Base-by-base conservation (phyloP, 2,888 invertebrate species). In the Heliconius aoede region DNA sequence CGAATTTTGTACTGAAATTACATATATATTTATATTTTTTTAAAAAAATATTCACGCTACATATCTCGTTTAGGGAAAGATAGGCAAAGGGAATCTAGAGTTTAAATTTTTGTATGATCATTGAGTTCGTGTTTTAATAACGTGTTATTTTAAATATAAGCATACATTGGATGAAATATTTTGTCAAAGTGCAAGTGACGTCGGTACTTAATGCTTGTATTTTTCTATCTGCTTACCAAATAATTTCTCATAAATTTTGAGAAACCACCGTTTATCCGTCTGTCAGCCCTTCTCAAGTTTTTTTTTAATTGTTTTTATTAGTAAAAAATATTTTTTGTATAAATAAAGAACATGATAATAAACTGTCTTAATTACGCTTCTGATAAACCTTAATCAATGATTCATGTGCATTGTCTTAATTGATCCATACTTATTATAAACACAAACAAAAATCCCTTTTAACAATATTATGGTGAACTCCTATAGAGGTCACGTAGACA, bases 401-500 rank as follows among this genome's bases (percentile, higher is more conserved):
- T 13, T 11, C 13, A n/a, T 40, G 55, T 55, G n/a, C n/a, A 55
- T n/a, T 8, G 55, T 55, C 55, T 4, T 15, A 9, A 18, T 46
- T 15, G n/a, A 55, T 55, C 55, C n/a, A 11, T n/a, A n/a, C n/a
- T 40, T 15, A 65, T 65, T 36, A 65, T 8, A 65, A 13, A 68
- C n/a, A 68, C 51, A 69, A 69, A 69, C 69, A 69, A 55, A 69
- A n/a, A 13, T 30, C 8, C n/a, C 30, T 51, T n/a, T 2, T 15
- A n/a, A 55, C 55, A 69, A 69, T 55, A 69, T 69, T 55, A 69
- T 55, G 55, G 30, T 69, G 69, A 55, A 55, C 30, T 36, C 21
- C 26, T 15, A 61, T 61, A 36, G 58, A 72, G 72, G 61, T 72
- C 60, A 72, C 40, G 60, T 40, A 60, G 32, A 7, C 72, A 72